These are phyloP conservation scores for Drosophila baimaii DNA, from an alignment of 1,140 invertebrate genomes.

Conservation along the genomic window DNA sequence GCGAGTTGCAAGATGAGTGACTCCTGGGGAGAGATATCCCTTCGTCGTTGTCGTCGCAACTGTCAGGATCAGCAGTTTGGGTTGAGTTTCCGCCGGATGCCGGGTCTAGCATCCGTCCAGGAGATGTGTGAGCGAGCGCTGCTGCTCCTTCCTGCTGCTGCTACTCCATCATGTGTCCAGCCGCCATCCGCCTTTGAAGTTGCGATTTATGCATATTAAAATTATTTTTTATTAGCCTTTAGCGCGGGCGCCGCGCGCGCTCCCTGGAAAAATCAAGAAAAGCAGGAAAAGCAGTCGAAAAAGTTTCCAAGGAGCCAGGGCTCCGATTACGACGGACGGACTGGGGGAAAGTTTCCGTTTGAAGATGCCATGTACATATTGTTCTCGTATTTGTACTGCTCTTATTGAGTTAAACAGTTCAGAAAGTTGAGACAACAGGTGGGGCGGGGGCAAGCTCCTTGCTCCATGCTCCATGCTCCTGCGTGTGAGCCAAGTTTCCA, in stretches of 20 bases:
- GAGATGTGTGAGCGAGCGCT: slow-evolving; percentile 30
- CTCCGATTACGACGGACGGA: slow-evolving; percentile 61
- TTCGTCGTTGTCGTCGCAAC: too few species aligned
- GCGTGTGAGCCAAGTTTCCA: slow-evolving; percentile 52
- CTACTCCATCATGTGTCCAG: slow-evolving; percentile 22
- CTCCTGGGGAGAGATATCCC: slow-evolving; percentile 17
- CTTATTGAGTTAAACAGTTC: slow-evolving; percentile 81
- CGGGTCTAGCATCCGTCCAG: too few species aligned
- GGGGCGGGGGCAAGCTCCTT: slow-evolving; percentile 22
- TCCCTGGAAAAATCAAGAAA: too few species aligned
- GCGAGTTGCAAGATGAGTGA: slow-evolving; percentile 20
- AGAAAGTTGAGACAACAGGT: slow-evolving; percentile 35
- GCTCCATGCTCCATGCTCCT: too few species aligned
- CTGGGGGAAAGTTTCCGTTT: slow-evolving; percentile 63
- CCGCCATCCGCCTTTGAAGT: slow-evolving; percentile 40
- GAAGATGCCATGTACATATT: slow-evolving; percentile 49
- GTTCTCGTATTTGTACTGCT: slow-evolving; percentile 68
- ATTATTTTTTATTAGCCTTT: slow-evolving; percentile 59
- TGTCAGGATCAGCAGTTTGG: slow-evolving; percentile 7
- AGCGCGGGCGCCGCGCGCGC: background rate
- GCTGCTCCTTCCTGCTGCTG: slow-evolving; percentile 5
- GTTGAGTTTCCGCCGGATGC: slow-evolving; percentile 16
- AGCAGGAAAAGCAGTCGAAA: slow-evolving; percentile 23
- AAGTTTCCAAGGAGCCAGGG: slow-evolving; percentile 43
- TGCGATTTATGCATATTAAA: slow-evolving; percentile 76